A percentile compares a stretch with the other conserved stretches of the same genome.
Evolutionary conservation across 64 coral and sea anemone genomes (phyloP).

Genomic region (Astreopora myriophthalma): DNA sequence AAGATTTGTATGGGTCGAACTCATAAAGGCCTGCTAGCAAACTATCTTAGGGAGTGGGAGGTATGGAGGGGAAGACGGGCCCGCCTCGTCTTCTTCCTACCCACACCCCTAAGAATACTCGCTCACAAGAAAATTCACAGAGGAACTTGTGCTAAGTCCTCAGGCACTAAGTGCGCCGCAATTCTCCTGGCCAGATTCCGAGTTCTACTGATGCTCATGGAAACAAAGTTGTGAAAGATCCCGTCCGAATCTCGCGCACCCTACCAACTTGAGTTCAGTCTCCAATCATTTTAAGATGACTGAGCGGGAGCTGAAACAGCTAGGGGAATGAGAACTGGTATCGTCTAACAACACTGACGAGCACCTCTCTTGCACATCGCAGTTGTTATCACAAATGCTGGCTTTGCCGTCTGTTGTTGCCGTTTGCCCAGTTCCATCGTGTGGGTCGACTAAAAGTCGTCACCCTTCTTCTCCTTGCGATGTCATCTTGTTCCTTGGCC

Average conservation of each 20-base stretch:
- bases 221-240: too few species aligned
- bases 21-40: neutral
- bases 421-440: slow-evolving; percentile 78
- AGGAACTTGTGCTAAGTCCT: neutral
- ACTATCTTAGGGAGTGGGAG: neutral
- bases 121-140: neutral
- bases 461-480: slow-evolving; percentile 48
- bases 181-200: neutral
- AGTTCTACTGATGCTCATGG: too few species aligned
- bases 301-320: neutral
- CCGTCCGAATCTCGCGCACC: neutral
- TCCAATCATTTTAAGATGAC: neutral
- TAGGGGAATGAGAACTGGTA: neutral
- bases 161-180: too few species aligned
- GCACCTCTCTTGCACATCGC: neutral
- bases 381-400: neutral
- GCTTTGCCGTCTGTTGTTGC: neutral
- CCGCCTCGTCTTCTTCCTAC: neutral
- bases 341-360: neutral
- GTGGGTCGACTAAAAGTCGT: slow-evolving; percentile 59
- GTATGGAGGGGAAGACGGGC: neutral
- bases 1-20: too few species aligned
- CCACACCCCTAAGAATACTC: neutral
- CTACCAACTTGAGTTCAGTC: neutral
- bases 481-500: slow-evolving; percentile 78